These are phyloP conservation scores for Poeciliopsis turneri DNA, from an alignment of 2,797 vertebrate genomes.

Conservation along the genomic window DNA sequence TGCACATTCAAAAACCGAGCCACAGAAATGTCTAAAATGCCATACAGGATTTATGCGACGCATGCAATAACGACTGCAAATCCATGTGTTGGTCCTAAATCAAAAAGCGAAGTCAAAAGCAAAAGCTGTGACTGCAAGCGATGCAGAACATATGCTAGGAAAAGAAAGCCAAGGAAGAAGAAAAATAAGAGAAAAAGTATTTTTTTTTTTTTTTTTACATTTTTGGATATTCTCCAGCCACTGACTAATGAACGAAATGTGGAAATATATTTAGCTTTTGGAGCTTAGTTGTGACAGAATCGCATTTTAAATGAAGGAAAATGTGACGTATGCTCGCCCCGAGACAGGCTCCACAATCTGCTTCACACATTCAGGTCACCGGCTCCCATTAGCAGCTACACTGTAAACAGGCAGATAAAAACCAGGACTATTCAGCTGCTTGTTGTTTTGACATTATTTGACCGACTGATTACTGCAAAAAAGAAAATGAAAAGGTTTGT, in stretches of 20 bases:
- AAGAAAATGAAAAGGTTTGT: background rate
- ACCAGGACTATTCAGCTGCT: conserved; percentile 8
- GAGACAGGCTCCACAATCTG: conserved; percentile 48
- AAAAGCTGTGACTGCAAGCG: background rate
- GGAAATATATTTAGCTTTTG: conserved; percentile 43
- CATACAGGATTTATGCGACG: background rate
- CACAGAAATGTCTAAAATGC: background rate
- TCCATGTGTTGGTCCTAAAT: conserved; percentile 3
- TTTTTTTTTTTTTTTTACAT: background rate
- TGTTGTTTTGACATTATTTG: background rate
- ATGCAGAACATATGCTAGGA: background rate
- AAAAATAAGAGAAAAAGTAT: background rate
- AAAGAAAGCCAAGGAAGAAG: conserved; percentile 13
- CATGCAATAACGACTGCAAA: background rate
- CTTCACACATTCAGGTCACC: conserved; percentile 58
- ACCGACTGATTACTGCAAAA: background rate
- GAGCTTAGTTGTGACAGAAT: conserved; percentile 45
- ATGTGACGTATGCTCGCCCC: conserved; percentile 53
- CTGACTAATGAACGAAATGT: conserved; percentile 15
- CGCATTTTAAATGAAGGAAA: conserved; percentile 67
- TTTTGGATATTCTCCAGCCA: conserved; percentile 7
- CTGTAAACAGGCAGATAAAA: conserved; percentile 39
- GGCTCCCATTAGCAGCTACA: conserved; percentile 28
- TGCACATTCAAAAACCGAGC: conserved; percentile 23
- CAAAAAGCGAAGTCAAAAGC: background rate